These are phyloP conservation scores for Loripinus fragilis DNA, from an alignment of 2,888 invertebrate species.

Conservation along the genomic window DNA sequence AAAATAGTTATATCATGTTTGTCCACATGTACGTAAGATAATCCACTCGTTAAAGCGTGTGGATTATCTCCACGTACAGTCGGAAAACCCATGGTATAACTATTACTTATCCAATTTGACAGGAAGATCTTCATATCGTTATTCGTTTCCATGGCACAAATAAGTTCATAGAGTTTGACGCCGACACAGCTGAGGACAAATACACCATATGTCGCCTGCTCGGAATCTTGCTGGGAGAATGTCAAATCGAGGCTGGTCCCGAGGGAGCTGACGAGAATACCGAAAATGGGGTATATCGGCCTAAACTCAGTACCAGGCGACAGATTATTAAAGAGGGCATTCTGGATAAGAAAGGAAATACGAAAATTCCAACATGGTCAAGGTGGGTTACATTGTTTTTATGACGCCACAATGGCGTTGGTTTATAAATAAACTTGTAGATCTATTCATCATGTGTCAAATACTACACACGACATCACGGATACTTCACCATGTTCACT, in stretches of 20 bases:
- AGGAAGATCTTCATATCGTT: conserved; percentile 58
- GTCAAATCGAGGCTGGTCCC: conserved; percentile 21
- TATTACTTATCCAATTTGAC: too few species aligned
- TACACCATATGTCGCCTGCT: conserved; percentile 72
- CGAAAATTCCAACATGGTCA: conserved; percentile 74
- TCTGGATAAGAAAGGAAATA: conserved; percentile 75
- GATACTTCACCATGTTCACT: too few species aligned
- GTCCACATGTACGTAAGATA: too few species aligned
- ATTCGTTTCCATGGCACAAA: conserved; percentile 47
- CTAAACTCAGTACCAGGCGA: conserved; percentile 32
- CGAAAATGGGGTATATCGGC: neutral
- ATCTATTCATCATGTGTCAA: too few species aligned
- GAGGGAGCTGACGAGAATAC: conserved; percentile 5
- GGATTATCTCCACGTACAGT: too few species aligned
- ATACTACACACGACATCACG: too few species aligned
- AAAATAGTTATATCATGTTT: too few species aligned
- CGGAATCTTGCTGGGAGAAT: conserved; percentile 55
- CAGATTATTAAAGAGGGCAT: conserved; percentile 70
- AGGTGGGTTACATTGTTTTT: conserved; percentile 67
- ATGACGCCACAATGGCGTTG: too few species aligned
- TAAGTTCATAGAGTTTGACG: conserved; percentile 67
- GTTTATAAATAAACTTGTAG: too few species aligned
- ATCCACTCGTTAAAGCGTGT: too few species aligned
- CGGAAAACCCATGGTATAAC: too few species aligned
- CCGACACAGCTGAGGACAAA: conserved; percentile 74